These are phyloP conservation scores for Eleutherodactylus coqui DNA, from an alignment of 2,797 vertebrate genomes.

Conservation along the genomic window DNA sequence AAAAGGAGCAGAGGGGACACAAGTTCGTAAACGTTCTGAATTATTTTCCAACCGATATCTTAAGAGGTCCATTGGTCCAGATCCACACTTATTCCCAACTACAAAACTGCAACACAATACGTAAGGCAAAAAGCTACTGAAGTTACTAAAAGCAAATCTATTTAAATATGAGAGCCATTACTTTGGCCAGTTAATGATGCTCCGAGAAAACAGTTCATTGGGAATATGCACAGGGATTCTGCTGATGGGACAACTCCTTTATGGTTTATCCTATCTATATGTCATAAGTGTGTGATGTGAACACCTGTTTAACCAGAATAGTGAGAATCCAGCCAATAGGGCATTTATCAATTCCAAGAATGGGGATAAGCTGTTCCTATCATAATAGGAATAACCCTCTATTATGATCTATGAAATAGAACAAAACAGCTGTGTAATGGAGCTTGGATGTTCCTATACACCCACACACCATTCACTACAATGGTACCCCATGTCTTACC, in stretches of 20 bases:
- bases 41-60: not conserved
- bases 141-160: not conserved
- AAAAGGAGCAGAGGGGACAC: not conserved
- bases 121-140: not conserved
- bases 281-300: too few relatives aligned
- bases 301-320: too few relatives aligned
- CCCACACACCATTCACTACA: too few relatives aligned
- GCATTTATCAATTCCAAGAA: not conserved
- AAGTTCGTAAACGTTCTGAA: not conserved
- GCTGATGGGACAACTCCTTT: not conserved
- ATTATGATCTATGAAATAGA: too few relatives aligned
- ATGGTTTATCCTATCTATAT: too few relatives aligned
- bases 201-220: not conserved
- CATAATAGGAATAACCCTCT: too few relatives aligned
- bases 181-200: not conserved
- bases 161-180: not conserved
- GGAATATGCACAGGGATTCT: not conserved
- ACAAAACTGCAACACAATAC: not conserved
- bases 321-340: not conserved
- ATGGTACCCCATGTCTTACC: too few relatives aligned
- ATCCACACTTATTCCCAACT: not conserved
- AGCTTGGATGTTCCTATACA: too few relatives aligned
- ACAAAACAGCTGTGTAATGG: too few relatives aligned
- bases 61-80: not conserved
- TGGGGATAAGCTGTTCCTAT: too few relatives aligned